These are phyloP conservation scores for Ifrita kowaldi DNA, from an alignment of 2,113 vertebrate genomes.

Conservation along the genomic window DNA sequence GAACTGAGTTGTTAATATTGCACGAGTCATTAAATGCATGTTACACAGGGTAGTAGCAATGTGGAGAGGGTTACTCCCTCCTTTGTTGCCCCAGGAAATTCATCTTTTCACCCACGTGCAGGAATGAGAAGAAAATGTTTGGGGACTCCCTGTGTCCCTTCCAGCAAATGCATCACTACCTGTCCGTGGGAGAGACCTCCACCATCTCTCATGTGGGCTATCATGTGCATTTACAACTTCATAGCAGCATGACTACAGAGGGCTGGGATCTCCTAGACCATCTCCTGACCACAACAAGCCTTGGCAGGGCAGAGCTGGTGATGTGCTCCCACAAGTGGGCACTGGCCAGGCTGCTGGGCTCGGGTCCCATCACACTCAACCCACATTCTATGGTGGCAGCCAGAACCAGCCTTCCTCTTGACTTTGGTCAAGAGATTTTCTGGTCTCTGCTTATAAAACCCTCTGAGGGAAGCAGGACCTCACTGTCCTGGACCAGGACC, in stretches of 20 bases:
- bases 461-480: not conserved
- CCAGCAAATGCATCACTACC: not conserved
- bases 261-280: not conserved
- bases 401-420: not conserved
- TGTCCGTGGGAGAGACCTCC: not conserved
- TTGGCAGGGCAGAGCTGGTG: not conserved
- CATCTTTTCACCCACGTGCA: not conserved
- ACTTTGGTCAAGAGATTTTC: not conserved
- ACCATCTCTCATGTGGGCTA: fast-evolving
- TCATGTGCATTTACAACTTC: not conserved
- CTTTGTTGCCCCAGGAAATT: not conserved
- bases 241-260: not conserved
- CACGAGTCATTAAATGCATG: not conserved
- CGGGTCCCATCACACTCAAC: not conserved
- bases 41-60: not conserved
- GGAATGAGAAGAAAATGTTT: not conserved
- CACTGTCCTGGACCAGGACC: not conserved
- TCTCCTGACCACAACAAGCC: not conserved
- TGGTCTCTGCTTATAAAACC: not conserved
- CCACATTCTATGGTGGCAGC: not conserved
- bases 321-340: not conserved
- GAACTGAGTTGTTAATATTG: not conserved
- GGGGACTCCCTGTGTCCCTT: not conserved
- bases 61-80: not conserved
- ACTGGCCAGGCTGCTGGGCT: not conserved